A percentile compares a stretch with the other conserved stretches of the same genome.
Evolutionary conservation across 1,140 invertebrate species (phyloP).

Genomic region (Colletes latitarsis): DNA sequence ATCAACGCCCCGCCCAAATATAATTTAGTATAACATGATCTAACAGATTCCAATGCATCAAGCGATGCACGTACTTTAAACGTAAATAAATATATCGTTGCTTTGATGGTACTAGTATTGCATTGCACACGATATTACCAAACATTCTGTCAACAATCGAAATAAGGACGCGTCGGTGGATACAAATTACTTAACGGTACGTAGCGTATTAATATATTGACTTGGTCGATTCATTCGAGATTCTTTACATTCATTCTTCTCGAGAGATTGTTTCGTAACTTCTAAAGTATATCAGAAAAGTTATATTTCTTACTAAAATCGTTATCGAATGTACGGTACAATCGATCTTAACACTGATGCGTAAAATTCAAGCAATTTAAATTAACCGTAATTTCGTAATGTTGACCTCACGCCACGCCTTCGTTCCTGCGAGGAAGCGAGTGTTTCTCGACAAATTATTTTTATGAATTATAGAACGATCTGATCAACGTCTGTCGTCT

Average conservation of each 20-base stretch:
- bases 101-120: not conserved
- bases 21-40: slow-evolving; percentile 69
- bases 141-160: not conserved
- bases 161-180: not conserved
- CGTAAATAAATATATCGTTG: not conserved
- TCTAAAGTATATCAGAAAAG: too few relatives aligned
- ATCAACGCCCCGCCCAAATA: slow-evolving; percentile 73
- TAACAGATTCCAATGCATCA: slow-evolving; percentile 53
- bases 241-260: not conserved
- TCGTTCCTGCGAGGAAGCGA: not conserved
- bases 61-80: slow-evolving; percentile 10
- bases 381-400: slow-evolving; percentile 1
- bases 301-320: not conserved
- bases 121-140: not conserved
- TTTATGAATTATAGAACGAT: not conserved
- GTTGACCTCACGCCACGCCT: slow-evolving; percentile 41
- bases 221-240: not conserved
- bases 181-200: slow-evolving; percentile 10
- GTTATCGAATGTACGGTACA: not conserved
- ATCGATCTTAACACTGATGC: not conserved
- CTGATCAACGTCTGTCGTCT: too few relatives aligned
- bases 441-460: not conserved
- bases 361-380: not conserved
- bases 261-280: not conserved
- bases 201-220: not conserved